Conservation (phyloP, 2,888 invertebrate species). For the Itoplectis maculator region DNA sequence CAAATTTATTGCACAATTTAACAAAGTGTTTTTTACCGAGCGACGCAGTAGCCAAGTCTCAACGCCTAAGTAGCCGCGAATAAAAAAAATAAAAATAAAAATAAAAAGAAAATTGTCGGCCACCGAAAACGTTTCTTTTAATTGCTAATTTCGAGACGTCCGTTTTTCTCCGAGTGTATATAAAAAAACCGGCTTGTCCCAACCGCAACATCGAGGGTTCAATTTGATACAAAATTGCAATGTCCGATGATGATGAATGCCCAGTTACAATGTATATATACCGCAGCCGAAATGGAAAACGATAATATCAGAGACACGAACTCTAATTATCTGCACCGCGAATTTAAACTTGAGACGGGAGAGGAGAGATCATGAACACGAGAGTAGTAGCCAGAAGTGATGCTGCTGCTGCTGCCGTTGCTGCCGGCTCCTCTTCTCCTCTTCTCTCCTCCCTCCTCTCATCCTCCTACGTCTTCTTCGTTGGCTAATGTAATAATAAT, state of each 20-base stretch:
- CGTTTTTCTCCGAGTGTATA: no score
- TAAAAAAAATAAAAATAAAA: no score
- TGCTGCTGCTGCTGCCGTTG: slow-evolving; percentile 9
- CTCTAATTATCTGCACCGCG: slow-evolving; percentile 74
- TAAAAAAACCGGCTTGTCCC: not conserved
- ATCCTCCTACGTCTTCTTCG: slow-evolving; percentile 4
- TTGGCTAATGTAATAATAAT: slow-evolving; percentile 63
- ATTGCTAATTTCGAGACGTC: no score
- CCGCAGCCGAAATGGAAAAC: not conserved
- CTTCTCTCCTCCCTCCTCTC: slow-evolving; percentile 19
- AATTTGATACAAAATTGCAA: slow-evolving; percentile 4
- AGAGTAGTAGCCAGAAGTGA: slow-evolving; percentile 8
- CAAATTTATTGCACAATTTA: no score
- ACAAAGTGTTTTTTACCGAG: no score
- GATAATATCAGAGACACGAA: slow-evolving; percentile 41
- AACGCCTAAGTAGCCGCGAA: no score
- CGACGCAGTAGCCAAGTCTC: no score
- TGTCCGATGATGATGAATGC: not conserved
- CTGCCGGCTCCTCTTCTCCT: slow-evolving; percentile 9
- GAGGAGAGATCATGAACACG: slow-evolving; percentile 24
- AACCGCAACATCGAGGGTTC: not conserved
- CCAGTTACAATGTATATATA: not conserved
- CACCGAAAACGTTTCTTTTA: no score
- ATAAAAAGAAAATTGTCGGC: no score
- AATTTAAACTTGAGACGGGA: slow-evolving; percentile 67